phyloP scores from a whole-genome alignment of 35 echinoderm and acorn worm genomes.

The Apostichopus japonicus region DNA sequence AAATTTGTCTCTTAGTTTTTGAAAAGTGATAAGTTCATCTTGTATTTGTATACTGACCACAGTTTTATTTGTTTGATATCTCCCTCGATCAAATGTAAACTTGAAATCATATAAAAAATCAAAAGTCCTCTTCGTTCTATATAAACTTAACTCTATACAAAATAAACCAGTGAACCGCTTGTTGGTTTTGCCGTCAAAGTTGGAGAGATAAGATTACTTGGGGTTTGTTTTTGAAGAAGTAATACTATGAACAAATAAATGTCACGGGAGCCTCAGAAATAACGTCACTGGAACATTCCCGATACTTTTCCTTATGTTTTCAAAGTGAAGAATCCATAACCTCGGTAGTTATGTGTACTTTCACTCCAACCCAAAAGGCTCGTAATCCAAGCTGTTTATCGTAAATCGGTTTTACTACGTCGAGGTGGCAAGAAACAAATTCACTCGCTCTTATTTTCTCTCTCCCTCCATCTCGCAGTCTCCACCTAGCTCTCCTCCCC shows the following conservation, averaged over 20 bases:
- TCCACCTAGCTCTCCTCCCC: too few relatives aligned
- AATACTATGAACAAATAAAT: slow-evolving; percentile 52
- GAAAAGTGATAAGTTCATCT: not conserved
- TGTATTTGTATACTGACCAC: slow-evolving; percentile 24
- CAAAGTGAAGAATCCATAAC: slow-evolving; percentile 16
- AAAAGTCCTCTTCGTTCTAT: not conserved
- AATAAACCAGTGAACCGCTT: slow-evolving; percentile 13
- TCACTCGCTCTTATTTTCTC: not conserved
- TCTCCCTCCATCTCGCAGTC: too few relatives aligned
- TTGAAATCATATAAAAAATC: slow-evolving; percentile 3
- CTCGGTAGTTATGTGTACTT: slow-evolving; percentile 40
- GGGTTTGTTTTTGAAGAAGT: slow-evolving; percentile 57
- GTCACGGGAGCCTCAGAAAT: slow-evolving; percentile 20
- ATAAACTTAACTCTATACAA: not conserved
- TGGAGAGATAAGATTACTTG: slow-evolving; percentile 17
- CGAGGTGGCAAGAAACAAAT: slow-evolving; percentile 27
- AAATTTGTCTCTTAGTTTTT: not conserved
- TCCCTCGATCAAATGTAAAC: slow-evolving; percentile 22
- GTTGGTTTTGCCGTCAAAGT: slow-evolving; percentile 43
- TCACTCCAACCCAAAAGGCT: slow-evolving; percentile 39
- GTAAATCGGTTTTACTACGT: slow-evolving; percentile 55
- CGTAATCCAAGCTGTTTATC: slow-evolving; percentile 52
- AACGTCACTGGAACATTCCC: slow-evolving; percentile 37
- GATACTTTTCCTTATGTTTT: not conserved
- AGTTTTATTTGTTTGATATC: not conserved